Percentiles rank a stretch among this genome's conserved stretches.
Evolutionary conservation across 1,140 invertebrate genomes (phyloP).

Genomic region (Planococcus citri): DNA sequence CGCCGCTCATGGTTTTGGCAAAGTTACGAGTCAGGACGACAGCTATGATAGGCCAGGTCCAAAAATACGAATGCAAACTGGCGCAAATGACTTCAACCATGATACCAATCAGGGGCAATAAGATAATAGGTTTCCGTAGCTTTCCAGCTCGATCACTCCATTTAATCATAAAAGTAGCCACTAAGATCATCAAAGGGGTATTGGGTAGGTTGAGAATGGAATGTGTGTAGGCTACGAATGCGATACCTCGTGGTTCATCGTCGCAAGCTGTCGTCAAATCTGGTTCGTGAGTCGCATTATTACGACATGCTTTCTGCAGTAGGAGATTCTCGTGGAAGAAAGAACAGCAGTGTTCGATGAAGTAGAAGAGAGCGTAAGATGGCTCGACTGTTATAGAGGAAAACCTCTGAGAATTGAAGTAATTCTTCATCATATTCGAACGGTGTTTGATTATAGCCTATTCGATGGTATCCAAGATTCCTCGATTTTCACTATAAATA

Average conservation of each 20-base stretch:
- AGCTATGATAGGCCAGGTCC: conserved; percentile 24
- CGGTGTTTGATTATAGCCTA: too few relatives aligned
- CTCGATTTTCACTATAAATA: too few relatives aligned
- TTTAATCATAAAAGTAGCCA: conserved; percentile 28
- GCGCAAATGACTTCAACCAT: conserved; percentile 14
- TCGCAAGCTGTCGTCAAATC: background rate
- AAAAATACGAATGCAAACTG: conserved; percentile 25
- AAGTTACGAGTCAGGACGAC: conserved; percentile 23
- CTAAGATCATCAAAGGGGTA: conserved; percentile 26
- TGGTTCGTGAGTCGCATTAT: background rate
- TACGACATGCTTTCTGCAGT: conserved; percentile 10
- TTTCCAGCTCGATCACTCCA: conserved; percentile 29
- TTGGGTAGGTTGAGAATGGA: background rate
- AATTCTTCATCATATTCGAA: too few relatives aligned
- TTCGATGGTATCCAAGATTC: too few relatives aligned
- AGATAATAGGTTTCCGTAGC: conserved; percentile 35
- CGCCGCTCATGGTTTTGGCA: background rate
- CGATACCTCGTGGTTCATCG: background rate
- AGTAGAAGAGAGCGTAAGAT: background rate
- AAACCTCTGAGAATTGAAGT: background rate
- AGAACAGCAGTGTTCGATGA: background rate
- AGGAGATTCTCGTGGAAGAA: background rate
- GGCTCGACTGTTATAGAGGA: background rate
- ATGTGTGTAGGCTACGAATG: background rate
- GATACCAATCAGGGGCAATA: conserved; percentile 32